Percentiles rank a stretch among this genome's conserved stretches.
Evolutionary conservation across 30 jellyfish, hydroid and myxozoan genomes (phyloP).

Genomic region (Haliclystus octoradiatus): DNA sequence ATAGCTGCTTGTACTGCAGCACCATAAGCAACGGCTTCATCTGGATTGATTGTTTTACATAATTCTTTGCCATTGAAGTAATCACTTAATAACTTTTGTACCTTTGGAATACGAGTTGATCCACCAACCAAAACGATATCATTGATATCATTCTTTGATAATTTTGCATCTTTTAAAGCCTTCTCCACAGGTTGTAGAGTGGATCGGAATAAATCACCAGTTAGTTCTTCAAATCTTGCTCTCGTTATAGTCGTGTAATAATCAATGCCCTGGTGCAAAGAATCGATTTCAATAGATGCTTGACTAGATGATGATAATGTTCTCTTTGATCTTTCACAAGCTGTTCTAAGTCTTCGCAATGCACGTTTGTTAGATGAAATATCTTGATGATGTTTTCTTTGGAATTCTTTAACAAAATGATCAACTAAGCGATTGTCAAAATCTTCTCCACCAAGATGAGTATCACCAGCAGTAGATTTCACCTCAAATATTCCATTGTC

Average conservation of each 20-base stretch:
- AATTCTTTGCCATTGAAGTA: conserved; percentile 44
- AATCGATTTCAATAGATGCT: neutral
- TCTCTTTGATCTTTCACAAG: conserved; percentile 7
- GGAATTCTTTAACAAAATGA: conserved; percentile 4
- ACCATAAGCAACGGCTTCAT: conserved; percentile 38
- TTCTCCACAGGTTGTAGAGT: conserved; percentile 63
- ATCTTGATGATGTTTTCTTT: conserved; percentile 4
- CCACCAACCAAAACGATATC: conserved; percentile 77
- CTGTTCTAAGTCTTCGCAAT: conserved; percentile 8
- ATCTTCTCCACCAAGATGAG: conserved; percentile 15
- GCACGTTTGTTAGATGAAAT: neutral
- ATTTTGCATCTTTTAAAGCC: conserved; percentile 58
- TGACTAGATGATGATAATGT: conserved; percentile 1
- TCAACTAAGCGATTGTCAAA: conserved; percentile 15
- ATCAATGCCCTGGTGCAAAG: neutral
- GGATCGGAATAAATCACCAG: conserved; percentile 38
- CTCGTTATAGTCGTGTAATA: neutral
- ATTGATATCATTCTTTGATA: conserved; percentile 40
- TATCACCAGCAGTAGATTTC: conserved; percentile 8
- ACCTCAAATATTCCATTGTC: conserved; percentile 14
- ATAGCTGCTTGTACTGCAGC: conserved; percentile 19
- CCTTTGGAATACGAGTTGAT: conserved; percentile 25
- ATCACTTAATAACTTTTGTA: conserved; percentile 21
- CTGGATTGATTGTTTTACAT: conserved; percentile 15
- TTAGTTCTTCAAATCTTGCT: conserved; percentile 1